Base-by-base conservation (phyloP, 2,888 invertebrate species). In the Zygothrica quintamaculata region DNA sequence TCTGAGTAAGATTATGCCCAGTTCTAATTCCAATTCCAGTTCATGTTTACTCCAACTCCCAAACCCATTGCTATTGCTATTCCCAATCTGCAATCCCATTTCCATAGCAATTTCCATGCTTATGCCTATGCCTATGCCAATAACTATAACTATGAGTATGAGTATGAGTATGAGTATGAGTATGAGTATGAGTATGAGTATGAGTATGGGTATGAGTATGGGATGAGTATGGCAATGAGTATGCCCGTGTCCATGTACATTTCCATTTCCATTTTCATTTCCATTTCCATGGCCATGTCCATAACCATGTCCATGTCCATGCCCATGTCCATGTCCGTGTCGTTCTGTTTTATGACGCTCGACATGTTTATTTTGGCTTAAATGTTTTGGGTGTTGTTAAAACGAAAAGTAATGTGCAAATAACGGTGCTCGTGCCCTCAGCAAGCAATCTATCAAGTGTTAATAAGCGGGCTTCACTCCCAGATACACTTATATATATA, bases 341-440 rank as follows among this genome's bases (percentile, higher is more conserved):
- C 73, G 70, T 53, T 74, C 58, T 44, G 60, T 72, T 72, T 74
- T 73, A 73, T 77, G 74, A 64, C 74, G 67, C 64, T 65, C 58
- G 62, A 70, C 84, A 80, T 85, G 75, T 84, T 81, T 77, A 85
- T 87, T 82, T 81, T 84, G 82, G 69, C 82, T 84, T 81, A 74
- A 84, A 84, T 84, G 87, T 80, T 80, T 84, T 84, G 68, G 85
- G 65, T 65, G 81, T 84, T 80, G 81, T 84, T 68, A 62, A 81
- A 77, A 80, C 81, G 74, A 66, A 68, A 84, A 81, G 65, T 86
- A 81, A 74, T 72, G 78, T 77, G 87, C 82, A 84, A 87, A 84
- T 87, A 87, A 77, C 85, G 82, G 72, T 70, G 72, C 62, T 56
- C 58, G 18, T 48, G 69, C 82, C 74, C 84, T 82, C 75, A 59